Conservation (phyloP, 2,113 vertebrate genomes). For the Salvelinus alpinus region DNA sequence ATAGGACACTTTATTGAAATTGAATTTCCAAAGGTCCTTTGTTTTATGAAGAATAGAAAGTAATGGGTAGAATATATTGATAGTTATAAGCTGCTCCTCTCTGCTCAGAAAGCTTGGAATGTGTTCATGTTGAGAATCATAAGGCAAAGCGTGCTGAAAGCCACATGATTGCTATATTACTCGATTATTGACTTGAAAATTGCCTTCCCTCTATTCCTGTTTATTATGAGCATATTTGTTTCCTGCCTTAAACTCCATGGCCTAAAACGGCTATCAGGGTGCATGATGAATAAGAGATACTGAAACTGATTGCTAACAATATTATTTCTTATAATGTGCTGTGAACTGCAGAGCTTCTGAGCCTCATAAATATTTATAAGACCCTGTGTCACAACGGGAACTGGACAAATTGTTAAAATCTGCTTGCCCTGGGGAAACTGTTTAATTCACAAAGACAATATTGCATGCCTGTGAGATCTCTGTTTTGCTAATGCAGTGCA, state of each 20-base stretch:
- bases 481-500: conserved; percentile 15
- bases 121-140: conserved; percentile 37
- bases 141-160: conserved; percentile 26
- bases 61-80: conserved; percentile 29
- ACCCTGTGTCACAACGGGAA: conserved; percentile 24
- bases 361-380: conserved; percentile 39
- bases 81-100: conserved; percentile 20
- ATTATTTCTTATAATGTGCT: conserved; percentile 40
- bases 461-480: conserved; percentile 22
- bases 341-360: conserved; percentile 27
- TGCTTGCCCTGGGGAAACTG: conserved; percentile 16
- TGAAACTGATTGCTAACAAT: conserved; percentile 41
- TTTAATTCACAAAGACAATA: conserved; percentile 23
- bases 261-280: conserved; percentile 39
- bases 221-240: conserved; percentile 49
- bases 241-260: conserved; percentile 40
- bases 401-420: conserved; percentile 34
- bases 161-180: conserved; percentile 40
- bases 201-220: conserved; percentile 35
- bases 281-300: conserved; percentile 43
- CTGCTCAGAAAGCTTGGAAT: conserved; percentile 21
- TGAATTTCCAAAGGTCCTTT: conserved; percentile 9
- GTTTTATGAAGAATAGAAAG: conserved; percentile 28
- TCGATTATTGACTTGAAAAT: conserved; percentile 52
- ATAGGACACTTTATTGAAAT: conserved; percentile 9